Evolutionary conservation across 2,797 vertebrate species (phyloP).

Genomic region (Sebastes elongatus): DNA sequence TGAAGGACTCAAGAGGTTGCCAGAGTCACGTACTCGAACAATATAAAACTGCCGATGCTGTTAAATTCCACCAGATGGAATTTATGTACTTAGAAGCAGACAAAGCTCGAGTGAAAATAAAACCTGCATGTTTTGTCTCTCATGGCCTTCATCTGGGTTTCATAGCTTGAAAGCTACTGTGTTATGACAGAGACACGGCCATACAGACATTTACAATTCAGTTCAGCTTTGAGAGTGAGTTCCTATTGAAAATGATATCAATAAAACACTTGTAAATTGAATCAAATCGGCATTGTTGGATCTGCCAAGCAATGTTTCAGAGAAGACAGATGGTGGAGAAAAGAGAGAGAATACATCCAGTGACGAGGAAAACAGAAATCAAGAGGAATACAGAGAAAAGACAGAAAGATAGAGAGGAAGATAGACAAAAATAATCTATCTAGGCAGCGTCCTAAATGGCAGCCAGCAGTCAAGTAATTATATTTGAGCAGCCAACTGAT

Average conservation of each 20-base stretch:
- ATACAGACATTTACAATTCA: not conserved
- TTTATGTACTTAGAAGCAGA: not conserved
- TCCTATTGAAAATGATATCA: not conserved
- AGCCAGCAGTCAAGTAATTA: conserved; percentile 74
- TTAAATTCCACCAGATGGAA: not conserved
- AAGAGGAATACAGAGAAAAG: not conserved
- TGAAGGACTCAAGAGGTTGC: conserved; percentile 1
- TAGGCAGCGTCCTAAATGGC: conserved; percentile 50
- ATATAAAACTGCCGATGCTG: conserved; percentile 1
- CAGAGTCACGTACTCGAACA: not conserved
- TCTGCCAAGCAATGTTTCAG: not conserved
- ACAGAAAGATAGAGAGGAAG: not conserved
- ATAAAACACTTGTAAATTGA: conserved; percentile 18
- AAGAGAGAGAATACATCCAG: not conserved
- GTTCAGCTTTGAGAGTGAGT: not conserved
- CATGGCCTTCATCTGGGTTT: not conserved
- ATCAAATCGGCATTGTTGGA: conserved; percentile 4
- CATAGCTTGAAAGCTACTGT: not conserved
- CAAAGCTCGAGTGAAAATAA: conserved; percentile 5
- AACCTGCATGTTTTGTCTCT: not conserved
- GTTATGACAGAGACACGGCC: not conserved
- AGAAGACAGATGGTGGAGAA: not conserved
- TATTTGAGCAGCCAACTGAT: conserved; percentile 73
- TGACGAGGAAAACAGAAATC: conserved; percentile 1
- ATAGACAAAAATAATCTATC: conserved; percentile 52